A percentile compares a stretch with the other conserved stretches of the same genome.
These are phyloP conservation scores for Byasa hedistus DNA, from an alignment of 2,888 invertebrate species.

Conservation along the genomic window DNA sequence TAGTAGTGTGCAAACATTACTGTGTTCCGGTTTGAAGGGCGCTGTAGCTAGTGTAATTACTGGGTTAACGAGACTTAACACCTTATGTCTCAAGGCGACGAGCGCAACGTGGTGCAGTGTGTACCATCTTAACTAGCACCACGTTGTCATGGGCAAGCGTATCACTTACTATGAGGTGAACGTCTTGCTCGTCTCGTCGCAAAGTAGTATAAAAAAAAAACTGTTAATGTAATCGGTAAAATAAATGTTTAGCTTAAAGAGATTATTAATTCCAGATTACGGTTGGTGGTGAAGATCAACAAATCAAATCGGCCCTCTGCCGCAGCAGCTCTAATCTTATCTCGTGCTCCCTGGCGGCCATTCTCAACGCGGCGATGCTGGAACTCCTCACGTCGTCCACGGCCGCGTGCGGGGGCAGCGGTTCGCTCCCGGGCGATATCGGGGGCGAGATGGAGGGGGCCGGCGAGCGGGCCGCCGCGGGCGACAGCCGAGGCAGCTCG, in stretches of 20 bases:
- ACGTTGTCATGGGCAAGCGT: too few relatives aligned
- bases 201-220: too few relatives aligned
- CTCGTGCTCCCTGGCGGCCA: slow-evolving; percentile 94
- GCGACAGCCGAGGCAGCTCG: slow-evolving; percentile 53
- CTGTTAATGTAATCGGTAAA: not conserved
- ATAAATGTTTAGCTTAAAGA: slow-evolving; percentile 3
- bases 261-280: slow-evolving; percentile 7
- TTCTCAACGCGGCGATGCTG: slow-evolving; percentile 91
- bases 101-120: too few relatives aligned
- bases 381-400: slow-evolving; percentile 87
- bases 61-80: too few relatives aligned
- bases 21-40: too few relatives aligned
- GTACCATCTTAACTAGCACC: too few relatives aligned
- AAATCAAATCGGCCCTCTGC: slow-evolving; percentile 81
- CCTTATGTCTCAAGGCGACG: too few relatives aligned
- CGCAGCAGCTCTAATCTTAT: slow-evolving; percentile 87
- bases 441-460: slow-evolving; percentile 76
- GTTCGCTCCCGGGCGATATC: slow-evolving; percentile 73
- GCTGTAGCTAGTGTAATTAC: too few relatives aligned
- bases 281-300: slow-evolving; percentile 44
- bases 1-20: too few relatives aligned
- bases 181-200: too few relatives aligned
- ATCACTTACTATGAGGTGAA: too few relatives aligned
- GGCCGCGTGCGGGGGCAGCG: slow-evolving; percentile 71
- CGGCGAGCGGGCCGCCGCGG: slow-evolving; percentile 56